Evolutionary conservation across 2,797 vertebrate genomes (phyloP).

Genomic region (Hemibagrus guttatus): DNA sequence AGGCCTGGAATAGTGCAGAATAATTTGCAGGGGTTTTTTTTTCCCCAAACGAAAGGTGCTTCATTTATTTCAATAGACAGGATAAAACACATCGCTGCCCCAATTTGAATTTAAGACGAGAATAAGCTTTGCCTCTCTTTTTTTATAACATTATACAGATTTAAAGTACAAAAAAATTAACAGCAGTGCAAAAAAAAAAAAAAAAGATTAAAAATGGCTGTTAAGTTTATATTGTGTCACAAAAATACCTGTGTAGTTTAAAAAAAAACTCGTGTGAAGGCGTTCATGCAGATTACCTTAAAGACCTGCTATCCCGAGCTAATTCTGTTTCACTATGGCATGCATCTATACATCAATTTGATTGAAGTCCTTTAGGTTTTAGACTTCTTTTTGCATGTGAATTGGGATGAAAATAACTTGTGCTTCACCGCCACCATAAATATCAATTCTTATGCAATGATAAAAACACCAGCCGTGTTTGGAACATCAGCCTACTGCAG

Average conservation of each 20-base stretch:
- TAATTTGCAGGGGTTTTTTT: constrained; percentile 30
- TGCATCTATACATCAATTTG: neutral
- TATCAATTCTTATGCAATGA: neutral
- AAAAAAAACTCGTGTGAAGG: too few relatives aligned
- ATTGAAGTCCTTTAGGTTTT: neutral
- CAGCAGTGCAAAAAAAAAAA: too few relatives aligned
- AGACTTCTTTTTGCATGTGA: neutral
- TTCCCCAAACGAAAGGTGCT: constrained; percentile 15
- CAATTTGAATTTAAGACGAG: constrained; percentile 25
- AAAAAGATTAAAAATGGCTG: neutral
- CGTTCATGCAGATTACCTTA: neutral
- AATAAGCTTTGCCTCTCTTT: neutral
- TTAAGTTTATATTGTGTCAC: neutral
- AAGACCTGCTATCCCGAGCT: neutral
- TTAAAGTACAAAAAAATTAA: neutral
- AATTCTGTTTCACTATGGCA: neutral
- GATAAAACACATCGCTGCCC: neutral
- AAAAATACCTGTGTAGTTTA: neutral
- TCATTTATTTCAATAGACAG: constrained; percentile 37
- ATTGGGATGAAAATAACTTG: neutral
- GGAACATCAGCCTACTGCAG: neutral
- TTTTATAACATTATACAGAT: neutral
- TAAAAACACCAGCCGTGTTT: neutral
- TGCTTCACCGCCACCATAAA: neutral
- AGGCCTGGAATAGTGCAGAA: constrained; percentile 8